Evolutionary conservation across 2,888 invertebrate species (phyloP), one percentile per base, ranked within the genome.

Genomic region (Tinea pellionella): DNA sequence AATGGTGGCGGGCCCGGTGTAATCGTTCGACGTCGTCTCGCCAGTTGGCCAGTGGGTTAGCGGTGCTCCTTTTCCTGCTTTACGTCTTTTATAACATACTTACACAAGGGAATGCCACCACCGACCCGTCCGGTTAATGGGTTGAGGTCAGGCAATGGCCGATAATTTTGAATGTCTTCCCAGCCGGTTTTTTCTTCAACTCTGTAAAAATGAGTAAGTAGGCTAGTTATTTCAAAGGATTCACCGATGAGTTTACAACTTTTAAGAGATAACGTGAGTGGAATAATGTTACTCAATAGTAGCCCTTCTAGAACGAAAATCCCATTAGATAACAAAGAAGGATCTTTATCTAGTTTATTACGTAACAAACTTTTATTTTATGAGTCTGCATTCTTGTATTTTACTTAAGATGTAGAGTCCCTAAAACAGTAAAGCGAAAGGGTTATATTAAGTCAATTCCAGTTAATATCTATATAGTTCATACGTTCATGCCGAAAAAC

Each of bases 1-100:
- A 84, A 81, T 85, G 86, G 74, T 73, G 79, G 70, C 78, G 71
- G 69, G 75, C 65, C 70, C 74, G 72, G 69, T 72, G 78, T 73
- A 47, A 47, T 47, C 11, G 53, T 53, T 53, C 53, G 53, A 53
- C 18, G 53, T 24, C 71, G 78, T 68, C 72, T 77, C 75, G 81
- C 73, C 77, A 86, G 83, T 87, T 84, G 86, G 85, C 85, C 84
- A 87, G 83, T 86, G 78, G 86, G 87, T 86, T 85, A 87, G 76
- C 83, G 76, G 80, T 75, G 80, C 75, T 81, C 84, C 81, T 84
- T 83, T 86, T 85, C 86, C 84, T 83, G 85, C 78, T 75, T 72
- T 66, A 73, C 74, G 73, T 73, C 78, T 77, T 74, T 81, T 80
- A 84, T 78, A 68, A 76, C 73, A 75, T 70, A 71, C 73, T 72